Evolutionary conservation across 2,797 vertebrate species (phyloP).

Genomic region (Semaprochilodus insignis): DNA sequence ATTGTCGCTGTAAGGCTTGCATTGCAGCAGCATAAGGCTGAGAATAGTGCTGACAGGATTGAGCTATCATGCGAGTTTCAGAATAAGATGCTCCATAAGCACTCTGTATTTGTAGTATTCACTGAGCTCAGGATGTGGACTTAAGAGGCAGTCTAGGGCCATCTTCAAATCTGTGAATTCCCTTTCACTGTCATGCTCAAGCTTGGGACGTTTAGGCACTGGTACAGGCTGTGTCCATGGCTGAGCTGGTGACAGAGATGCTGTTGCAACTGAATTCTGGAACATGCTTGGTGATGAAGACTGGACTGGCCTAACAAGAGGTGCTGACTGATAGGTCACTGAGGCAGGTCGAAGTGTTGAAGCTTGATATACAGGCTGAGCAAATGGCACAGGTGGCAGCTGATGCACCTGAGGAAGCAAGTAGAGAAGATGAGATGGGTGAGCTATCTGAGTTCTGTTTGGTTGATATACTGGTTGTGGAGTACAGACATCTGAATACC

Average conservation of each 20-base stretch:
- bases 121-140: too few species aligned
- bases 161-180: slow-evolving; percentile 19
- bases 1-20: slow-evolving; percentile 45
- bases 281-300: background rate
- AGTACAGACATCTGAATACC: background rate
- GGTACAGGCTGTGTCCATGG: slow-evolving; percentile 19
- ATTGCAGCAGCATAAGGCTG: slow-evolving; percentile 45
- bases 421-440: background rate
- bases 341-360: too few species aligned
- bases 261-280: background rate
- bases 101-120: background rate
- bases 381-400: too few species aligned
- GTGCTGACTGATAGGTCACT: too few species aligned
- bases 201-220: slow-evolving; percentile 10
- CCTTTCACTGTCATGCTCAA: slow-evolving; percentile 9
- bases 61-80: background rate
- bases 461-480: background rate
- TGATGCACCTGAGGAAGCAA: too few species aligned
- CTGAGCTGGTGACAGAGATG: background rate
- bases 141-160: too few species aligned
- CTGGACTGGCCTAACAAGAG: background rate
- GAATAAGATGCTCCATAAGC: background rate
- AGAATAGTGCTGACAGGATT: too few species aligned
- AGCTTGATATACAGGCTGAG: too few species aligned
- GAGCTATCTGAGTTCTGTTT: background rate